Base-by-base conservation (phyloP, 2,888 invertebrate species). In the Rhorus exstirpatorius region DNA sequence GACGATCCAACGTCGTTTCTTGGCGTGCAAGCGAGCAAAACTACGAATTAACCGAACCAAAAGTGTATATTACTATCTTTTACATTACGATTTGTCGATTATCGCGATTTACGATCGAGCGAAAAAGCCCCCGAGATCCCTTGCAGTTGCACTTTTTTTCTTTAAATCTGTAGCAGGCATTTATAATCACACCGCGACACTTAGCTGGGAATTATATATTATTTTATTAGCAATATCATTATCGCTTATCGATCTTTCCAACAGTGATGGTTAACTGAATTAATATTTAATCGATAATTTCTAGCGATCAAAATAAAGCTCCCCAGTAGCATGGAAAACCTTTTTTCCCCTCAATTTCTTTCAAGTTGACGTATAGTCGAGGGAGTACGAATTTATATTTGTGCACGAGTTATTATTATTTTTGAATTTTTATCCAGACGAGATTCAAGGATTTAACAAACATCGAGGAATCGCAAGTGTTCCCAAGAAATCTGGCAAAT, bases 81-180 rank as follows among this genome's bases (percentile, higher is more conserved):
- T 79, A n/a, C 83, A 81, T 82, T 78, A 85, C 83, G 85, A 85
- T 85, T 85, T 72, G 75, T 77, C 82, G 78, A 83, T 80, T 65
- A 75, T 78, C 63, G 60, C 63, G 79, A 85, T 85, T 82, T 82
- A 85, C 83, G 83, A 83, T 78, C 75, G 49, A 77, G 67, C 76
- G 58, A 14, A 46, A 58, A 65, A 0, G 46, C 71, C 49, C 67
- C 44, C 76, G 80, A 82, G 41, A 60, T 24, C 67, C 26, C 49
- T 51, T 7, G 17, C 61, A 24, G 8, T 46, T 41, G 35, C 21
- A 63, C 19, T 63, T 26, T 21, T 51, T 70, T 72, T 63, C 61
- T 21, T 61, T 17, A n/a, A 19, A 65, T 19, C 44, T 63, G 8
- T 60, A 41, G 53, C 17, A 46, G 31, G 46, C 17, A 53, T 67